Percentiles rank a stretch among this genome's conserved stretches.
Conservation (phyloP, 2,113 vertebrate genomes). For the Arenaria interpres region DNA sequence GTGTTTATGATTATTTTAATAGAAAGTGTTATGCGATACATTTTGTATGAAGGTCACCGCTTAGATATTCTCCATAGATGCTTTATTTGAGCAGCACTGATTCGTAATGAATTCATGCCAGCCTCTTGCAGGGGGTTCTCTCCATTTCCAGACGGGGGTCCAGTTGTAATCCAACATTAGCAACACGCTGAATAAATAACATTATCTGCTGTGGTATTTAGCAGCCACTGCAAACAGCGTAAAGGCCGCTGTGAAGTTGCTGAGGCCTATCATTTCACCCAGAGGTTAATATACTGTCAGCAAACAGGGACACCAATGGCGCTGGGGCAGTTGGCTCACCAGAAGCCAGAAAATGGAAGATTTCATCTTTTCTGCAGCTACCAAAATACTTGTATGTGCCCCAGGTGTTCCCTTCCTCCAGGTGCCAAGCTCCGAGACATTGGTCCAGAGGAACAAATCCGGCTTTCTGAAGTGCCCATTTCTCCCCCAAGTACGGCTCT, state of each 20-base stretch:
- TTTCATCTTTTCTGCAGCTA: neutral
- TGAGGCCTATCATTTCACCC: conserved; percentile 35
- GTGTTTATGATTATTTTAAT: conserved; percentile 73
- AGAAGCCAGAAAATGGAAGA: neutral
- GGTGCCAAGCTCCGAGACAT: neutral
- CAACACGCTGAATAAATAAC: conserved; percentile 34
- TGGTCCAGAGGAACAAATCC: neutral
- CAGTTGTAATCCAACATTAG: conserved; percentile 46
- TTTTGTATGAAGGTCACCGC: conserved; percentile 73
- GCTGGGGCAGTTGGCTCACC: neutral
- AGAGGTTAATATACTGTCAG: conserved; percentile 47
- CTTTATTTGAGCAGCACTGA: neutral
- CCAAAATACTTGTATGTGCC: neutral
- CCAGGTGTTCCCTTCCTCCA: neutral
- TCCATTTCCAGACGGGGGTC: conserved; percentile 46
- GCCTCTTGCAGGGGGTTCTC: conserved; percentile 49
- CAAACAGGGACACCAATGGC: neutral
- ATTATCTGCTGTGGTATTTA: neutral
- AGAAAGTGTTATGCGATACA: conserved; percentile 27
- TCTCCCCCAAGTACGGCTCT: neutral
- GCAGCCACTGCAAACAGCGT: neutral
- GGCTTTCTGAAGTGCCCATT: neutral
- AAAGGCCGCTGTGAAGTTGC: conserved; percentile 27
- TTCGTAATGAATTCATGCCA: conserved; percentile 54
- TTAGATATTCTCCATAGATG: conserved; percentile 27